Evolutionary conservation across 2,888 invertebrate genomes (phyloP).

Genomic region (Acanthococcus lagerstroemiae): DNA sequence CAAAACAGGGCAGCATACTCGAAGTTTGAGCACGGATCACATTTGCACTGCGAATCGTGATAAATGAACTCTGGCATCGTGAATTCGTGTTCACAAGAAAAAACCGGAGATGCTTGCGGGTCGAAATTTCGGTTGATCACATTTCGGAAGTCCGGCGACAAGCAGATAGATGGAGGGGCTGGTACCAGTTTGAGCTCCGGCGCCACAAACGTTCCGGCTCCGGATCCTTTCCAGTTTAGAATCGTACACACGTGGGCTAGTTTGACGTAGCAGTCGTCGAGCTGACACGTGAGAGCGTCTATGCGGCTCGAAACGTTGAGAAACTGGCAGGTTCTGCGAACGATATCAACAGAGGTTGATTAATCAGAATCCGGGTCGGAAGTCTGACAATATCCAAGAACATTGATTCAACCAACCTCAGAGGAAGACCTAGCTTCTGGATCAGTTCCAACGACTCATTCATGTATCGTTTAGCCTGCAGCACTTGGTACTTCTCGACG

Average conservation of each 20-base stretch:
- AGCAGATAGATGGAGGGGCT: too few relatives aligned
- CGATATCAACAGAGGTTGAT: not conserved
- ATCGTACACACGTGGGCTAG: not conserved
- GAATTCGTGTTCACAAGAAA: not conserved
- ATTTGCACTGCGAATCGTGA: not conserved
- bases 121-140: too few relatives aligned
- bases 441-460: not conserved
- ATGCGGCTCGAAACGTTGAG: not conserved
- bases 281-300: not conserved
- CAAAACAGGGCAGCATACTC: not conserved
- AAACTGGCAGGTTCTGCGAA: not conserved
- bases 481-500: not conserved
- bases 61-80: conserved; percentile 6
- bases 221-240: not conserved
- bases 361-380: not conserved
- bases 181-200: too few relatives aligned
- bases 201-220: too few relatives aligned
- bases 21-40: not conserved
- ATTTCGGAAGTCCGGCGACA: too few relatives aligned
- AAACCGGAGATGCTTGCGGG: not conserved
- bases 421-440: conserved; percentile 11
- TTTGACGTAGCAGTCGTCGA: conserved; percentile 6
- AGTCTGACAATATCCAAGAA: not conserved
- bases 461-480: not conserved
- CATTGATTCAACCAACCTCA: not conserved